Evolutionary conservation across 2,888 invertebrate species (phyloP), one percentile per base, ranked within the genome.

Genomic region (Drosophila bunnanda): DNA sequence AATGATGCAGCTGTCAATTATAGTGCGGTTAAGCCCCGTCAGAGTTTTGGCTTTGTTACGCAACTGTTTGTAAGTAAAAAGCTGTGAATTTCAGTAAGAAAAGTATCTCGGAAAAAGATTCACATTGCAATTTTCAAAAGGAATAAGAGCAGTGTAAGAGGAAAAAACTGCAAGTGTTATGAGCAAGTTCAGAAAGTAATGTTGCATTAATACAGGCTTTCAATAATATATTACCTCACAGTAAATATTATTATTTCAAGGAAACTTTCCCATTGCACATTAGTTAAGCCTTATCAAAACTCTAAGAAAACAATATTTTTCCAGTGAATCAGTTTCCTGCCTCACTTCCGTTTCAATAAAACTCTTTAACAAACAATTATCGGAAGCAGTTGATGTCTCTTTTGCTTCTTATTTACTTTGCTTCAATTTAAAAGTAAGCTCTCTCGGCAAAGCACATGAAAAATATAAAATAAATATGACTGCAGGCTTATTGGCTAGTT

Each of bases 1-100:
- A 75, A 82, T 82, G 76, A 70, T 73, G 75, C 50, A 22, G 48
- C 67, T 82, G 78, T 76, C 83, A 82, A 81, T 85, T 81, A 72
- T 22, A 62, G 34, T 55, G 17, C 46, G 54, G 64, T 30, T 56
- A 56, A 38, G 17, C 20, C 48, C 39, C n/a, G 34, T 25, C 34
- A 41, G 32, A 34, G 57, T 41, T 54, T 41, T 32, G 30, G 56
- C 55, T 55, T 55, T 56, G 39, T 59, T 56, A 20, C 10, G 39
- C 32, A 20, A 57, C 38, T 28, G 52, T 38, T 38, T 58, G 36
- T 38, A 20, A 4, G 30, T 12, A 43, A 55, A 54, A 30, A n/a
- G 28, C 38, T 39, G n/a, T n/a, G 25, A 30, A 12, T 30, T 55
- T 43, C 15, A 9, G 34, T 52, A 52, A 34, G 50, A 52, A 52